phyloP scores from a whole-genome alignment of 2,113 vertebrate species.

The Orientallactaga bullata region DNA sequence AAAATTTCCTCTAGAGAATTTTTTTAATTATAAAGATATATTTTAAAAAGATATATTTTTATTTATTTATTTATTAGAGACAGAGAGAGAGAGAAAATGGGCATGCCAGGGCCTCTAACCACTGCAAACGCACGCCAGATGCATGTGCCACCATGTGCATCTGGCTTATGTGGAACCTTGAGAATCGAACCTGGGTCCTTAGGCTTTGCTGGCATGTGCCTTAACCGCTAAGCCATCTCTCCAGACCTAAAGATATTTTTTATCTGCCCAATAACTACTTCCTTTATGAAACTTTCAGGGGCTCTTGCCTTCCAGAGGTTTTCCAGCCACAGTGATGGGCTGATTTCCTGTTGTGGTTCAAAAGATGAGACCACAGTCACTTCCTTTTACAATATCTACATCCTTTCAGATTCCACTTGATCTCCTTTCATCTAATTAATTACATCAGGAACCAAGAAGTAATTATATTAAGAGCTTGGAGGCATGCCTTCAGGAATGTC shows the following conservation, averaged over 20 bases:
- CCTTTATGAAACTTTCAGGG: not conserved
- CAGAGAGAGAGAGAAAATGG: too few relatives aligned
- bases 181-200: too few relatives aligned
- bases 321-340: not conserved
- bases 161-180: too few relatives aligned
- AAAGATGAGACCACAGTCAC: not conserved
- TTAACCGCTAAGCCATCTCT: too few relatives aligned
- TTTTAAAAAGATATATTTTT: too few relatives aligned
- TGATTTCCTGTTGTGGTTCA: slow-evolving; percentile 24
- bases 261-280: not conserved
- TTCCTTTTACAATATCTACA: not conserved
- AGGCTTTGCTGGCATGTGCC: too few relatives aligned
- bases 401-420: slow-evolving; percentile 52
- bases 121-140: too few relatives aligned
- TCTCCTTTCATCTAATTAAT: slow-evolving; percentile 79
- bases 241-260: not conserved
- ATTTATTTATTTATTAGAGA: too few relatives aligned
- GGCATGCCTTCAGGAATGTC: slow-evolving; percentile 73
- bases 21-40: too few relatives aligned
- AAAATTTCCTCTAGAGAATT: slow-evolving; percentile 44
- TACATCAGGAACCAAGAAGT: slow-evolving; percentile 64
- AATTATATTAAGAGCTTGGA: slow-evolving; percentile 59
- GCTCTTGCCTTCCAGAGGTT: slow-evolving; percentile 55
- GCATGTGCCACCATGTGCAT: too few relatives aligned
- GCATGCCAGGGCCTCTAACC: too few relatives aligned